These are phyloP conservation scores for Schmidtea mediterranea DNA, from an alignment of 1,140 invertebrate genomes.

Conservation along the genomic window DNA sequence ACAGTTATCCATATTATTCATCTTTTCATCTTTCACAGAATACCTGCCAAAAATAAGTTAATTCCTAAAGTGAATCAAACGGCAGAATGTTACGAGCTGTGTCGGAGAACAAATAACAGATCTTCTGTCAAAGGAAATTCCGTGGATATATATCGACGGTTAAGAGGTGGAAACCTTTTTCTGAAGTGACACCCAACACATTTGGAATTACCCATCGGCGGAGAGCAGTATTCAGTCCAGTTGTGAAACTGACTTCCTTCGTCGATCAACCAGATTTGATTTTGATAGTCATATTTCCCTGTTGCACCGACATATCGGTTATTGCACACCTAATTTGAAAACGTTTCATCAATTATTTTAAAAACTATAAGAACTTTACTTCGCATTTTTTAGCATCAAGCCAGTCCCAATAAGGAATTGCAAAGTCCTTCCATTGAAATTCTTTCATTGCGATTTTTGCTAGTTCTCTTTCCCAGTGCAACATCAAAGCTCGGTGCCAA, in stretches of 20 bases:
- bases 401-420: constrained; percentile 6
- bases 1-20: not conserved
- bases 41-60: not conserved
- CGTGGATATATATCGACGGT: too few species aligned
- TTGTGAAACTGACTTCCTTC: not conserved
- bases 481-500: not conserved
- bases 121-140: too few species aligned
- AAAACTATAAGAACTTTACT: not conserved
- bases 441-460: not conserved
- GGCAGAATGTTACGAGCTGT: not conserved
- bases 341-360: not conserved
- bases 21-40: not conserved
- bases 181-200: too few species aligned
- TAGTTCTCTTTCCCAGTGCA: not conserved
- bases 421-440: not conserved
- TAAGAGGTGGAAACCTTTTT: too few species aligned
- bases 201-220: too few species aligned
- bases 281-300: not conserved
- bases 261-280: not conserved
- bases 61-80: not conserved
- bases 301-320: not conserved
- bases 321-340: not conserved
- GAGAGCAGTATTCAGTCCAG: not conserved
- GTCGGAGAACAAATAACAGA: not conserved
- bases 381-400: not conserved